phyloP scores from a whole-genome alignment of 1,140 invertebrate species.

The Asobara japonica region DNA sequence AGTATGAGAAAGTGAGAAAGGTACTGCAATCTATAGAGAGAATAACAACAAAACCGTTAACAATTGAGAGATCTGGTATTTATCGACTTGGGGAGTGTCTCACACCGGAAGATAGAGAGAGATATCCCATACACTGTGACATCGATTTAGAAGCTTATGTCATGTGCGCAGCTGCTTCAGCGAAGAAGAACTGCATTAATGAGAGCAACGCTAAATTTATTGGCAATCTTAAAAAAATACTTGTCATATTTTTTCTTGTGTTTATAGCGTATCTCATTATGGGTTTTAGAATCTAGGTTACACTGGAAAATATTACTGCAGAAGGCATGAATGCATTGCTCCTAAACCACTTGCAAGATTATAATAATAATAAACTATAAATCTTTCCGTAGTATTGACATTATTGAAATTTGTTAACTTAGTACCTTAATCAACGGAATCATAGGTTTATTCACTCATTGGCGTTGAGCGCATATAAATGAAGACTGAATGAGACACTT shows the following conservation, averaged over 20 bases:
- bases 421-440: no score
- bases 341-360: background rate
- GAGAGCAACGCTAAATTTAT: slow-evolving; percentile 45
- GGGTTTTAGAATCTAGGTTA: background rate
- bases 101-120: slow-evolving; percentile 41
- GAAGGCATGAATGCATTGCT: background rate
- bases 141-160: slow-evolving; percentile 56
- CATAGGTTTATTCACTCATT: no score
- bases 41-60: slow-evolving; percentile 44
- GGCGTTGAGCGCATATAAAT: no score
- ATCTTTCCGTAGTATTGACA: no score
- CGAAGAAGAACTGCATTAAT: slow-evolving; percentile 49
- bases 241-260: slow-evolving; percentile 28
- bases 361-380: no score
- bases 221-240: slow-evolving; percentile 36
- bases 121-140: slow-evolving; percentile 45
- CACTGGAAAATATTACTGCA: background rate
- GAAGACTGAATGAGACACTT: no score
- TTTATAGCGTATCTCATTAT: slow-evolving; percentile 5
- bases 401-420: no score
- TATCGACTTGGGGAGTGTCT: slow-evolving; percentile 40
- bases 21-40: slow-evolving; percentile 46
- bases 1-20: slow-evolving; percentile 49
- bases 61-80: slow-evolving; percentile 47
- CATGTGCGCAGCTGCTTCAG: slow-evolving; percentile 49